Evolutionary conservation across 2,113 vertebrate genomes (phyloP), one percentile per base, ranked within the genome.

Genomic region (Himantopus leucocephalus): DNA sequence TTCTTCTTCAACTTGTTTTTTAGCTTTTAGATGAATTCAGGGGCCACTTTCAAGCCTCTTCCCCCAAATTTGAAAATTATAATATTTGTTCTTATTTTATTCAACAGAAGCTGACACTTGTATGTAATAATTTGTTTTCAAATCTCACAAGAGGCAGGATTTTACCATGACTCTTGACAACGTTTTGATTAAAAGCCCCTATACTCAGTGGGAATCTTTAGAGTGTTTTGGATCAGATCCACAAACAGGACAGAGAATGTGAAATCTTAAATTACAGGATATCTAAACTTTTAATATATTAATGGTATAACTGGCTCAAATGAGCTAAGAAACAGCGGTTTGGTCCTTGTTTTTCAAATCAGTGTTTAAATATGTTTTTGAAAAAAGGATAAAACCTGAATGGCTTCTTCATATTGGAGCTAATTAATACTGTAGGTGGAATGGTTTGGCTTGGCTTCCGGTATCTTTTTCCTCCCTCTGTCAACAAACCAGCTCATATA

Each of bases 401-500:
- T 78, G 39, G 48, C 14, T 76, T 72, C 27, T 91, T 88, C 30
- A 55, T 72, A 39, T 52, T 56, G 45, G 32, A 75, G n/a, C 19
- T 81, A 93, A 94, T 95, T 92, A 96, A 91, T 82, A 56, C 43
- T 52, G 91, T 88, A 95, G 91, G 91, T 92, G 91, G 94, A 91
- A 70, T 88, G 43, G 43, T 82, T 90, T 96, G 95, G 79, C 88
- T 96, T 91, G 37, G 37, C n/a, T 95, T 92, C 71, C 37, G 55
- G 43, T 6, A 37, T 73, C 79, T 91, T 92, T 85, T 85, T 39
- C 35, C 58, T 87, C 72, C 71, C 45, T 94, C 83, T 95, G 63
- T 84, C 92, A 92, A 84, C 90, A 96, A 95, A 94, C 52, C 78
- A 92, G 62, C 68, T 96, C 78, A 91, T 90, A 90, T 73, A 78